A percentile compares a stretch with the other conserved stretches of the same genome.
Evolutionary conservation across 2,113 vertebrate species (phyloP).

Genomic region (Aix galericulata): DNA sequence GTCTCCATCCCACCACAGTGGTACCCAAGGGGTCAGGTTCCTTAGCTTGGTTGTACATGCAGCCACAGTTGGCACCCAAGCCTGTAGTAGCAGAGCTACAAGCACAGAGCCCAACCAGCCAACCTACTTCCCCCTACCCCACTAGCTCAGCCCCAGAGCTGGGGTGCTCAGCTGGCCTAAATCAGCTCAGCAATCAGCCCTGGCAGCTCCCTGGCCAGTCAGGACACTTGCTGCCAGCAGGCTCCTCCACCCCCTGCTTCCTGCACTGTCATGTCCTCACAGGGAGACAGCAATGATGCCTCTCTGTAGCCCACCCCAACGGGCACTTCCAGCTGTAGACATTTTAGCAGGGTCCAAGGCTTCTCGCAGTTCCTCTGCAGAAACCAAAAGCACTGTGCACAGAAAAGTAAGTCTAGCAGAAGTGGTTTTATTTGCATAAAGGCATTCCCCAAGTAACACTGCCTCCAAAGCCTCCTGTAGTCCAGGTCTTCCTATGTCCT

Average conservation of each 20-base stretch:
- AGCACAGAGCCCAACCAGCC: background rate
- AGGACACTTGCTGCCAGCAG: background rate
- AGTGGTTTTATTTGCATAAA: background rate
- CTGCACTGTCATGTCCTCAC: background rate
- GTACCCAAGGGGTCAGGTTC: no score
- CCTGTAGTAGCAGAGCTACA: background rate
- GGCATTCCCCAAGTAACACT: background rate
- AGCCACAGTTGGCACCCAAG: background rate
- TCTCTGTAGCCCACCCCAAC: background rate
- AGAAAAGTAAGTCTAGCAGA: background rate
- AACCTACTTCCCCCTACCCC: background rate
- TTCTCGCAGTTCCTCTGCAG: background rate
- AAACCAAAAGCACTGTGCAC: background rate
- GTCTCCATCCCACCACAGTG: background rate
- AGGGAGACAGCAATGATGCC: background rate
- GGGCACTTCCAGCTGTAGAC: background rate
- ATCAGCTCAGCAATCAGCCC: background rate
- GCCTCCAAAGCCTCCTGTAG: background rate
- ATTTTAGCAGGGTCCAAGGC: background rate
- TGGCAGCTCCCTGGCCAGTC: background rate
- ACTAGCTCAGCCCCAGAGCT: background rate
- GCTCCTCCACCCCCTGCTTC: background rate
- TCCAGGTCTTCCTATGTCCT: background rate
- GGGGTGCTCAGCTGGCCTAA: background rate
- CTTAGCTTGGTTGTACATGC: background rate